These are phyloP conservation scores for Oophaga sylvatica DNA, from an alignment of 2,797 vertebrate species.

Conservation along the genomic window DNA sequence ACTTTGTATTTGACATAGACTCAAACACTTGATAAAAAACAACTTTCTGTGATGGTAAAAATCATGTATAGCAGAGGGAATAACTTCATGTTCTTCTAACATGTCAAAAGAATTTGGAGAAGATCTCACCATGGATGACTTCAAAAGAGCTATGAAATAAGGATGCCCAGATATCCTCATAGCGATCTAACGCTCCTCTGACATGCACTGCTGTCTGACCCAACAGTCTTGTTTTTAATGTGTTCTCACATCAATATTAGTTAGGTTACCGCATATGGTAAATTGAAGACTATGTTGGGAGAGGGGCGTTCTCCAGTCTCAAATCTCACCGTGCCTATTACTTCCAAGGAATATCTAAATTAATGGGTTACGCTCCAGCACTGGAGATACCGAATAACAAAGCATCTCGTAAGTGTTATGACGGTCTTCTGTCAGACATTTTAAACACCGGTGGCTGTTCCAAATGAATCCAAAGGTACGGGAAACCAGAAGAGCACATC, in stretches of 20 bases:
- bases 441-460: neutral
- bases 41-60: neutral
- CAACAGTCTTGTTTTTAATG: neutral
- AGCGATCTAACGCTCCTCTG: neutral
- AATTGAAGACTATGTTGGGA: neutral
- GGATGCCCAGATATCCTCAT: neutral
- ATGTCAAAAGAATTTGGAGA: slow-evolving; percentile 11
- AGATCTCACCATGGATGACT: slow-evolving; percentile 2
- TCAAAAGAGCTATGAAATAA: neutral
- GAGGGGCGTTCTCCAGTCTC: neutral
- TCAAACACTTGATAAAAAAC: neutral
- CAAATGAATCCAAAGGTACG: neutral
- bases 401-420: neutral
- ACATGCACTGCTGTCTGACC: neutral
- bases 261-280: neutral
- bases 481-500: neutral
- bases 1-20: neutral
- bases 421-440: neutral
- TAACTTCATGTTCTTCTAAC: neutral
- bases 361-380: neutral
- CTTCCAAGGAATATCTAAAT: slow-evolving; percentile 20
- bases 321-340: neutral
- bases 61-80: neutral
- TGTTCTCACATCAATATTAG: neutral
- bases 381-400: neutral